Conservation (phyloP, 2,113 vertebrate species). For the Nipponia nippon region DNA sequence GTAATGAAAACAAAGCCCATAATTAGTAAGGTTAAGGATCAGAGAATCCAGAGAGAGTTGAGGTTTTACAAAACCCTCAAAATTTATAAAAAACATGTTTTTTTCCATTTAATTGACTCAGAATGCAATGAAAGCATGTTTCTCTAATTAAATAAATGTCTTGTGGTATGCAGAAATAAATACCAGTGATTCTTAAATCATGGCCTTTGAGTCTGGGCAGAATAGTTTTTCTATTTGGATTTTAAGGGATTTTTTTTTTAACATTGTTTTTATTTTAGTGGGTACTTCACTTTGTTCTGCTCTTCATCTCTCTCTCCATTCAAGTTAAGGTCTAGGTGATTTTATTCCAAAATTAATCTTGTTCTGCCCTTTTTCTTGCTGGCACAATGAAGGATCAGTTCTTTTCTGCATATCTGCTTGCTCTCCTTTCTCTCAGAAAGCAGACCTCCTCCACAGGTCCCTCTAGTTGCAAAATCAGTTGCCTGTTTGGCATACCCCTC, state of each 20-base stretch:
- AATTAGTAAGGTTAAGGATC: slow-evolving; percentile 48
- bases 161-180: slow-evolving; percentile 53
- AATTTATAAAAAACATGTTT: background rate
- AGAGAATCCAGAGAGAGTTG: slow-evolving; percentile 25
- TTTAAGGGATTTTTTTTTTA: background rate
- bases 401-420: background rate
- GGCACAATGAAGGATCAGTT: background rate
- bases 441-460: background rate
- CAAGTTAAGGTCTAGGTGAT: background rate
- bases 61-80: slow-evolving; percentile 26
- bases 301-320: background rate
- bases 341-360: background rate
- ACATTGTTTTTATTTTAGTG: background rate
- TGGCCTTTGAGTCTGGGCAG: background rate
- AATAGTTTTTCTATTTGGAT: background rate
- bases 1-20: slow-evolving; percentile 42
- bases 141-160: slow-evolving; percentile 56
- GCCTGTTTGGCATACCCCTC: background rate
- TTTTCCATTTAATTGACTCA: slow-evolving; percentile 46
- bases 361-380: background rate
- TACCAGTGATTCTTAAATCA: slow-evolving; percentile 31
- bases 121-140: slow-evolving; percentile 47
- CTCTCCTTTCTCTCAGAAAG: background rate
- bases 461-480: background rate
- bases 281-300: background rate